Evolutionary conservation across 1,140 invertebrate genomes (phyloP).

Genomic region (Ectropis grisescens): DNA sequence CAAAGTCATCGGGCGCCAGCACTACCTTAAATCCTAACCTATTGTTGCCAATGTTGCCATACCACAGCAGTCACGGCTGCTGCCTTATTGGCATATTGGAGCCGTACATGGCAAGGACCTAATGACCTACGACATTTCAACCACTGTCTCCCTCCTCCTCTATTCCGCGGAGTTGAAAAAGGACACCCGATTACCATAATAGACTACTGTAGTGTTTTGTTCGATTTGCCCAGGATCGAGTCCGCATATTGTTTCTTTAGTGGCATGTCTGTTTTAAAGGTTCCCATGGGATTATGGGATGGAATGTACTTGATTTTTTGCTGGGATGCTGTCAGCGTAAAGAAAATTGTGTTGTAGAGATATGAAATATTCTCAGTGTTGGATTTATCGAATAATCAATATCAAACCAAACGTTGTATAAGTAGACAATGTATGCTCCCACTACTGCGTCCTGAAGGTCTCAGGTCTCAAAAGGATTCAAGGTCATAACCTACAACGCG

Average conservation of each 20-base stretch:
- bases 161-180: constrained; percentile 20
- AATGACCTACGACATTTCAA: constrained; percentile 67
- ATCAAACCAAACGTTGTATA: not conserved
- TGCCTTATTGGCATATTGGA: constrained; percentile 66
- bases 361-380: not conserved
- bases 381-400: not conserved
- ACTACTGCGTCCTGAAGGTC: not conserved
- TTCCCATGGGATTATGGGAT: constrained; percentile 22
- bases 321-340: too few relatives aligned
- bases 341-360: not conserved
- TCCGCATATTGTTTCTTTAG: constrained; percentile 54
- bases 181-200: constrained; percentile 43
- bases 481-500: too few relatives aligned
- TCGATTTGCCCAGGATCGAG: constrained; percentile 57
- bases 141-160: constrained; percentile 34
- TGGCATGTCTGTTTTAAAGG: constrained; percentile 23
- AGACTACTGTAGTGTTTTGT: constrained; percentile 58
- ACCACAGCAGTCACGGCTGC: constrained; percentile 49
- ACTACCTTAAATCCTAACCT: constrained; percentile 27
- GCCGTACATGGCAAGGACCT: constrained; percentile 57
- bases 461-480: too few relatives aligned
- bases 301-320: too few relatives aligned
- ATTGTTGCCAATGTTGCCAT: constrained; percentile 43
- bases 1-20: constrained; percentile 50
- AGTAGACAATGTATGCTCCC: not conserved